Conservation (phyloP, 2,797 vertebrate genomes). For the Sebastes nivosus region DNA sequence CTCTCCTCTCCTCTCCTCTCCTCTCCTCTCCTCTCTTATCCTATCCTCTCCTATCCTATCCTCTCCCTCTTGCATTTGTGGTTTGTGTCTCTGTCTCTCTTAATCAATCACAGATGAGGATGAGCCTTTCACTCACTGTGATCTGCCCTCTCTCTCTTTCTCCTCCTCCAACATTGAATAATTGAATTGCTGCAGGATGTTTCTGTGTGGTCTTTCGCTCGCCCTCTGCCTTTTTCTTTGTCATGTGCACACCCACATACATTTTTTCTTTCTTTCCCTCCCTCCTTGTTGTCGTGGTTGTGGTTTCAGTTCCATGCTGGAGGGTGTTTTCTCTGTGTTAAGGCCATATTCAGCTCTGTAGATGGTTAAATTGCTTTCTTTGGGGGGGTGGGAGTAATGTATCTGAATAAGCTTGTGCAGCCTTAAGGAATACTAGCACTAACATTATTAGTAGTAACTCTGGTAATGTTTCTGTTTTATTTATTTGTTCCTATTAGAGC, state of each 20-base stretch:
- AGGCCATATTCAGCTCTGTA: conserved; percentile 39
- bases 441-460: conserved; percentile 3
- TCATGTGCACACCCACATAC: conserved; percentile 49
- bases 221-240: conserved; percentile 33
- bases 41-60: neutral
- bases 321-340: conserved; percentile 39
- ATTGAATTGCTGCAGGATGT: conserved; percentile 73
- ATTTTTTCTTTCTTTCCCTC: conserved; percentile 20
- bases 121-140: conserved; percentile 64
- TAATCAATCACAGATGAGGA: conserved; percentile 77
- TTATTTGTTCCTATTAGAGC: neutral
- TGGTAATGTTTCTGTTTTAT: conserved; percentile 2
- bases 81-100: conserved; percentile 53
- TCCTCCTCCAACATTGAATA: conserved; percentile 64
- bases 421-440: conserved; percentile 1
- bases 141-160: conserved; percentile 43
- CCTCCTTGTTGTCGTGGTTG: conserved; percentile 38
- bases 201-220: conserved; percentile 66
- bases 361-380: conserved; percentile 39
- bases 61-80: conserved; percentile 3
- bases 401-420: conserved; percentile 7
- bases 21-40: neutral
- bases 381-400: neutral
- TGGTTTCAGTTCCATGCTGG: conserved; percentile 51
- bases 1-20: neutral